Evolutionary conservation across 2,113 vertebrate species (phyloP).

Genomic region (Urocynchramus pylzowi): DNA sequence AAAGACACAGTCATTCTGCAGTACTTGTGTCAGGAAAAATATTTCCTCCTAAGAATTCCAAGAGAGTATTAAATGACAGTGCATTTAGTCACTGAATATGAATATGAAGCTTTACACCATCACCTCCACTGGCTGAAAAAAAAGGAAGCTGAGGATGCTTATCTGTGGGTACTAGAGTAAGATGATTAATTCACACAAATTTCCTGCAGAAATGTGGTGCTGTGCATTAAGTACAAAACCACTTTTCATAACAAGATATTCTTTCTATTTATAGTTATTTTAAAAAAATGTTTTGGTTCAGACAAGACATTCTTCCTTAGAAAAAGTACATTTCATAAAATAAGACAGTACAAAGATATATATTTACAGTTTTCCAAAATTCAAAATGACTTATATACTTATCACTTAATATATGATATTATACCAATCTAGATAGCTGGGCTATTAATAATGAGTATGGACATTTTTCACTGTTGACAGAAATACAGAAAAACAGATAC

Average conservation of each 20-base stretch:
- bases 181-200: neutral
- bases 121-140: neutral
- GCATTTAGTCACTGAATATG: neutral
- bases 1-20: neutral
- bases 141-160: neutral
- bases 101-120: neutral
- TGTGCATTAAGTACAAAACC: neutral
- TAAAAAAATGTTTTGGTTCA: accelerated
- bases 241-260: neutral
- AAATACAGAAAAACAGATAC: neutral
- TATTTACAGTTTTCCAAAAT: neutral
- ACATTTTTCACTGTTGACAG: neutral
- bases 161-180: neutral
- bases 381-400: neutral
- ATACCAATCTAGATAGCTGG: neutral
- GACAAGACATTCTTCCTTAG: neutral
- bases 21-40: neutral
- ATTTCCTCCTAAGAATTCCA: neutral
- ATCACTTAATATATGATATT: neutral
- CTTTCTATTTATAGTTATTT: neutral
- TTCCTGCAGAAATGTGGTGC: neutral
- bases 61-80: neutral
- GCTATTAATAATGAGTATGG: neutral
- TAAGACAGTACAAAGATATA: neutral
- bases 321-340: neutral